phyloP scores from a whole-genome alignment of 2,797 vertebrate genomes.

The Sebastes matsubarae region DNA sequence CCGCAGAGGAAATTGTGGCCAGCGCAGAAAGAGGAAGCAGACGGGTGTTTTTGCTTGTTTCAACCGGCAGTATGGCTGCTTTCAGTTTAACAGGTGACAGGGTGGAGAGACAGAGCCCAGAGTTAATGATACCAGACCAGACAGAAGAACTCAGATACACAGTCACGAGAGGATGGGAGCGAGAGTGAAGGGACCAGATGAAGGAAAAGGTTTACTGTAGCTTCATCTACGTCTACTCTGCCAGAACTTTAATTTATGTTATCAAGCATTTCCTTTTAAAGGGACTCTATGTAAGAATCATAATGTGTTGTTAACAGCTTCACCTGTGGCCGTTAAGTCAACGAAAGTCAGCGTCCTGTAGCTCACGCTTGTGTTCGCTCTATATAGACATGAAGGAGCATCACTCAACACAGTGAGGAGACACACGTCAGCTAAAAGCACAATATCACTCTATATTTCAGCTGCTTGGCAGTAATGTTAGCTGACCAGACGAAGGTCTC shows the following conservation, averaged over 20 bases:
- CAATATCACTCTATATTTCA: too few species aligned
- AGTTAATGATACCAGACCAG: not conserved
- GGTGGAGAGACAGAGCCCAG: not conserved
- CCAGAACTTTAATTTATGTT: not conserved
- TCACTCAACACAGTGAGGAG: too few species aligned
- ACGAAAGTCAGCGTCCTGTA: too few species aligned
- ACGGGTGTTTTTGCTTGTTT: constrained; percentile 13
- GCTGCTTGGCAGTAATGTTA: too few species aligned
- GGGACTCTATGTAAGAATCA: too few species aligned
- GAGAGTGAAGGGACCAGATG: too few species aligned
- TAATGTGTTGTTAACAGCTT: accelerated
- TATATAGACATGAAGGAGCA: accelerated
- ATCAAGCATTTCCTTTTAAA: not conserved
- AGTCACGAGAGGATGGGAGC: not conserved
- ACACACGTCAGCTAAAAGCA: too few species aligned
- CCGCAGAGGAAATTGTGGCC: constrained; percentile 58
- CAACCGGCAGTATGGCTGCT: constrained; percentile 9
- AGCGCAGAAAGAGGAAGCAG: constrained; percentile 61
- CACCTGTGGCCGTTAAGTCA: too few species aligned
- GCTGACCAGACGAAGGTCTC: too few species aligned
- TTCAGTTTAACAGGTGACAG: constrained; percentile 30
- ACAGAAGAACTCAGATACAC: not conserved
- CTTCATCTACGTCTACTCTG: not conserved
- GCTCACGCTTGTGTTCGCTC: accelerated
- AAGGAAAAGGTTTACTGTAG: too few species aligned